Percentiles rank a stretch among this genome's conserved stretches.
Conservation (phyloP, 2,888 invertebrate genomes). For the Cyclophora punctaria region DNA sequence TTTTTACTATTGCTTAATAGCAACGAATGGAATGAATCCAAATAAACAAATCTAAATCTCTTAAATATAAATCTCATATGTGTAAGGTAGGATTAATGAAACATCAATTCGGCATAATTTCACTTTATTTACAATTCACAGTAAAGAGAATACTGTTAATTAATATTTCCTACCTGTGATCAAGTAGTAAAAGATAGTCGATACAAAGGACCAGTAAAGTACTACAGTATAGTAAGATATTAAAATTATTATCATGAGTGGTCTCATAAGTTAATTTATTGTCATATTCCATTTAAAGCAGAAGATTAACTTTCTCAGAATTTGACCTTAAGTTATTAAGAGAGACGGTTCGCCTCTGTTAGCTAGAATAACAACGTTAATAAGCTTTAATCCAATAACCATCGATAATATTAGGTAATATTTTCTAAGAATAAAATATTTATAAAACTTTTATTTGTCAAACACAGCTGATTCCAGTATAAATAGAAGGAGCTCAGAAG, state of each 20-base stretch:
- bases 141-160: conserved; percentile 48
- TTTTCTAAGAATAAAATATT: conserved; percentile 13
- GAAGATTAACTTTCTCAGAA: too few relatives aligned
- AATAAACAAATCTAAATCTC: too few relatives aligned
- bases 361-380: conserved; percentile 11
- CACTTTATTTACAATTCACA: conserved; percentile 60
- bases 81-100: conserved; percentile 20
- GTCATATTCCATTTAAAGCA: conserved; percentile 25
- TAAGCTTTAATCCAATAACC: conserved; percentile 24
- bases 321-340: too few relatives aligned
- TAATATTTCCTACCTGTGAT: conserved; percentile 27
- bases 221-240: conserved; percentile 40
- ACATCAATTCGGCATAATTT: conserved; percentile 37
- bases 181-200: conserved; percentile 14
- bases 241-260: conserved; percentile 51
- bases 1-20: too few relatives aligned
- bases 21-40: too few relatives aligned
- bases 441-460: conserved; percentile 60
- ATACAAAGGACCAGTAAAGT: conserved; percentile 24
- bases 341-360: too few relatives aligned
- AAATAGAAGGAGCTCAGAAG: conserved; percentile 30
- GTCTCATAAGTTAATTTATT: conserved; percentile 51
- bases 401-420: conserved; percentile 16
- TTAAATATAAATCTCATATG: not conserved
- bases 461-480: conserved; percentile 66